A percentile compares a stretch with the other conserved stretches of the same genome.
phyloP scores from a whole-genome alignment of 2,113 vertebrate species.

The Chelonoidis abingdonii region DNA sequence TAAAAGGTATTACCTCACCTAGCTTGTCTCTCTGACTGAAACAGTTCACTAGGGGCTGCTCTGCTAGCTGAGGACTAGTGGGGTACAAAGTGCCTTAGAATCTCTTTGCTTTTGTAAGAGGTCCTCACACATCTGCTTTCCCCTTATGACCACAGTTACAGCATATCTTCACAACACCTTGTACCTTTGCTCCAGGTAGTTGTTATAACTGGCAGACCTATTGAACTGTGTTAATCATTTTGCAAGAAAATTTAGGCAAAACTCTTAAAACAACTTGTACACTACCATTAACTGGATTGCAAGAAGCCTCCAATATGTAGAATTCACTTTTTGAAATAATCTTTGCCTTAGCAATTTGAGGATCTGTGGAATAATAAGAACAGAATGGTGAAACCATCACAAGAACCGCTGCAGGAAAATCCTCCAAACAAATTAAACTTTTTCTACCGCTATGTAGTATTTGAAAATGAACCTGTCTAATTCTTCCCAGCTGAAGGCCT shows the following conservation, averaged over 20 bases:
- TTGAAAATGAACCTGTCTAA: not conserved
- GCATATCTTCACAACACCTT: not conserved
- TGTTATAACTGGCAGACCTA: not conserved
- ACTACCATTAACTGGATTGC: not conserved
- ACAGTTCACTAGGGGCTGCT: fast-evolving
- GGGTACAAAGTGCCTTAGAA: not conserved
- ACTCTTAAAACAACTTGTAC: not conserved
- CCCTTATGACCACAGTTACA: not conserved
- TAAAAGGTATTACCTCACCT: too few relatives aligned
- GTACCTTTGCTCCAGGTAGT: not conserved
- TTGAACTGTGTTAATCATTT: not conserved
- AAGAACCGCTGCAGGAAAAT: not conserved
- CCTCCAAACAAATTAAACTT: not conserved
- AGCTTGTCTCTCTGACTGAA: not conserved
- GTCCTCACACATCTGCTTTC: fast-evolving
- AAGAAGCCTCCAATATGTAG: not conserved
- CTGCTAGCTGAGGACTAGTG: not conserved
- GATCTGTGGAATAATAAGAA: not conserved
- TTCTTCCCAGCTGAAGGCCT: not conserved
- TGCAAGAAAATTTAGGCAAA: not conserved
- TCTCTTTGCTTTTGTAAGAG: not conserved
- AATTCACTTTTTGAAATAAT: constrained; percentile 7
- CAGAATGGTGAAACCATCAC: not conserved
- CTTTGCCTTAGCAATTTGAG: not conserved
- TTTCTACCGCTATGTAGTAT: not conserved